Percentiles rank a stretch among this genome's conserved stretches.
Conservation (phyloP, 2,113 vertebrate genomes). For the Potamarius usumacintae region DNA sequence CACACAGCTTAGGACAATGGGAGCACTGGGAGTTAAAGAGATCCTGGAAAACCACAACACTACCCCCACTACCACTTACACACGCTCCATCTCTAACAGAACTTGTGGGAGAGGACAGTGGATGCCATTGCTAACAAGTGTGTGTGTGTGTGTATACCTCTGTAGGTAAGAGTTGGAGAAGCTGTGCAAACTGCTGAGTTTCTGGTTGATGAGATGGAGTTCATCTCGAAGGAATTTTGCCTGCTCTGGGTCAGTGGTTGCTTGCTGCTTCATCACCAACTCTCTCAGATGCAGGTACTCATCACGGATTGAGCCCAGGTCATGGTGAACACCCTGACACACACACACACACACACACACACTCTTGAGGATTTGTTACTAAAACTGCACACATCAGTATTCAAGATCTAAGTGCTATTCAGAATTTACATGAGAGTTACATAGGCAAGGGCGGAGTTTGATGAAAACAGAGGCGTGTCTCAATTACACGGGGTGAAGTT, state of each 20-base stretch:
- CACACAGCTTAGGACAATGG: no score
- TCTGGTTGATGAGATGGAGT: constrained; percentile 83
- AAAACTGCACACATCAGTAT: no score
- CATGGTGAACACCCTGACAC: constrained; percentile 63
- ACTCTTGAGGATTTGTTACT: neutral
- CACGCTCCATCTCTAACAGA: no score
- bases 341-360: neutral
- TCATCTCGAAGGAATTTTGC: constrained; percentile 76
- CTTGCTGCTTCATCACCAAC: constrained; percentile 66
- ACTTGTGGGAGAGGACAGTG: no score
- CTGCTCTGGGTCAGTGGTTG: constrained; percentile 65
- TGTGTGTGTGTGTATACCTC: constrained; percentile 73
- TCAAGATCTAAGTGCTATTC: no score
- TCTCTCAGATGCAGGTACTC: constrained; percentile 72
- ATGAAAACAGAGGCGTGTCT: neutral
- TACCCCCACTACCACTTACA: no score
- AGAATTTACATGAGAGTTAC: neutral
- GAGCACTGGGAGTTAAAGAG: no score
- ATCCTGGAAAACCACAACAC: no score
- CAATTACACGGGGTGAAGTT: neutral
- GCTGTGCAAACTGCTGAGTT: constrained; percentile 83
- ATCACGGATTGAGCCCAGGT: constrained; percentile 68
- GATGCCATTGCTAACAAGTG: neutral
- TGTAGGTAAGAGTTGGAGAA: constrained; percentile 84
- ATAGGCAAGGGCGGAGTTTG: neutral